Conservation (phyloP, 2,888 invertebrate species). For the Rotaria sp. region DNA sequence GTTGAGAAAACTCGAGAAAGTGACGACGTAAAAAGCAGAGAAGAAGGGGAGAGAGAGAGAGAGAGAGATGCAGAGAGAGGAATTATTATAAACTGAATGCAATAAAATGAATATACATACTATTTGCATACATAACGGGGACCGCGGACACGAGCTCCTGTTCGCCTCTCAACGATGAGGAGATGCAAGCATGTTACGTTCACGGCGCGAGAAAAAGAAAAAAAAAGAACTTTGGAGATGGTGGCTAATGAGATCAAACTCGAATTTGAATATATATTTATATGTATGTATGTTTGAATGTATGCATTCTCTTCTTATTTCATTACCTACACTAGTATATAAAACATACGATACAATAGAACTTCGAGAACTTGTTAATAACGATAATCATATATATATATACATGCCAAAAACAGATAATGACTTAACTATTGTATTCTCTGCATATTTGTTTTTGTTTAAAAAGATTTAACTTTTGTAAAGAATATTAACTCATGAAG, state of each 20-base stretch:
- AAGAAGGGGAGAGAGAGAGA: neutral
- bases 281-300: neutral
- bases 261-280: constrained; percentile 6
- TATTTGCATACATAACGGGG: constrained; percentile 27
- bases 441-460: too few species aligned
- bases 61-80: constrained; percentile 17
- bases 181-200: constrained; percentile 12
- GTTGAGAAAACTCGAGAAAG: constrained; percentile 24
- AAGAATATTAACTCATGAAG: too few species aligned
- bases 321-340: neutral
- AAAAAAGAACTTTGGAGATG: constrained; percentile 17
- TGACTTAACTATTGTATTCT: too few species aligned
- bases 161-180: neutral
- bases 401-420: too few species aligned
- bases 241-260: constrained; percentile 27
- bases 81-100: constrained; percentile 31
- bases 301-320: neutral
- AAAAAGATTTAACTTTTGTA: too few species aligned
- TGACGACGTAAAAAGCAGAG: neutral
- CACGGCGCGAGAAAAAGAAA: constrained; percentile 16
- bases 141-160: constrained; percentile 14
- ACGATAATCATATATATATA: neutral
- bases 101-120: constrained; percentile 30
- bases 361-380: neutral
- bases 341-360: neutral